These are phyloP conservation scores for Cirrhinus mrigala DNA, from an alignment of 2,797 vertebrate genomes.

Conservation along the genomic window DNA sequence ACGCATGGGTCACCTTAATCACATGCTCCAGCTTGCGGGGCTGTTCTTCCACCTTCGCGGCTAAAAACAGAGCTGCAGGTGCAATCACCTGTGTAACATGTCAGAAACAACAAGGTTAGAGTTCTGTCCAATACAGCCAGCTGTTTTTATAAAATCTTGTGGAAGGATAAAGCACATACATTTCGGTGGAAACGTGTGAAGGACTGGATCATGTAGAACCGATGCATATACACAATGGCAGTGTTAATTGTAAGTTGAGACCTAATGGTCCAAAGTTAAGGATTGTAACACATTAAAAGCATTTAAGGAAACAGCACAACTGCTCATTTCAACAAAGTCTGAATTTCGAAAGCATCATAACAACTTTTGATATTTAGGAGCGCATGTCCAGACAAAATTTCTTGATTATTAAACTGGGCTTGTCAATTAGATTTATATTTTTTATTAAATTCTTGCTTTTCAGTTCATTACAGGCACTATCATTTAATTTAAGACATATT, in stretches of 20 bases:
- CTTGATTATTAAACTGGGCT: neutral
- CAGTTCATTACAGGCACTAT: neutral
- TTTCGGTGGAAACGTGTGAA: constrained; percentile 98
- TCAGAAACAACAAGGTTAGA: neutral
- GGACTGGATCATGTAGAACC: constrained; percentile 99
- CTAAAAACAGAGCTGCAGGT: constrained; percentile 97
- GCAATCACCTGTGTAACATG: constrained; percentile 86
- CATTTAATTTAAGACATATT: neutral
- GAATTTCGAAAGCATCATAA: neutral
- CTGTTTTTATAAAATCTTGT: neutral
- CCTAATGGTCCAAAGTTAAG: constrained; percentile 77
- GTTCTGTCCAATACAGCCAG: neutral
- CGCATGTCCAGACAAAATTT: too few species aligned
- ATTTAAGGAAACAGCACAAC: neutral
- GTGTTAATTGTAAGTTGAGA: constrained; percentile 99
- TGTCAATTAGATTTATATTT: neutral
- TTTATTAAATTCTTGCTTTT: neutral
- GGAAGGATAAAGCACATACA: constrained; percentile 81
- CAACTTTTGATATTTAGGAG: neutral
- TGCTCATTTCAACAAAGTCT: neutral
- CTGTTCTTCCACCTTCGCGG: constrained; percentile 99
- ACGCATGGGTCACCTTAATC: constrained; percentile 98
- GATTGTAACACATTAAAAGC: constrained; percentile 4
- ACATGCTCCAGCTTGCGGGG: constrained; percentile 99
- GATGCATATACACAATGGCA: constrained; percentile 99